Percentiles rank a stretch among this genome's conserved stretches.
These are phyloP conservation scores for Phalanger gymnotis DNA, from an alignment of 2,797 vertebrate species.

Conservation along the genomic window DNA sequence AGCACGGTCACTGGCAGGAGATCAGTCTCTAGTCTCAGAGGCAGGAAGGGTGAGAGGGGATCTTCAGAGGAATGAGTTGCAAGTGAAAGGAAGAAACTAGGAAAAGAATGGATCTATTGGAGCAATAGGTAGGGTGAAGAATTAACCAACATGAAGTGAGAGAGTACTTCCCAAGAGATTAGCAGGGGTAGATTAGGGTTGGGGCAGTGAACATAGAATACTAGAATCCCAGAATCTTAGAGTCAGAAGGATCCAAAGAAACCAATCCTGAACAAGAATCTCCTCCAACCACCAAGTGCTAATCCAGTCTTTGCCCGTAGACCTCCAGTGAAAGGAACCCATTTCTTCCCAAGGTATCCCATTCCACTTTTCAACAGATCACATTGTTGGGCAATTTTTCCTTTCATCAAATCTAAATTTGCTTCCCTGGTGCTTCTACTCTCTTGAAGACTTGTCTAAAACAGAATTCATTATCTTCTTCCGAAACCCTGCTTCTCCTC, in stretches of 20 bases:
- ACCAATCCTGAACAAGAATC: not conserved
- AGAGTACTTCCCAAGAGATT: not conserved
- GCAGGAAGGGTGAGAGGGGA: not conserved
- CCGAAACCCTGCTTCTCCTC: not conserved
- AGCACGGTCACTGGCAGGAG: not conserved
- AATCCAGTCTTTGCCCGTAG: not conserved
- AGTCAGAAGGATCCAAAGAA: not conserved
- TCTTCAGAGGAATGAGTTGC: not conserved
- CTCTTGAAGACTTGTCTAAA: not conserved
- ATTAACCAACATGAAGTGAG: not conserved
- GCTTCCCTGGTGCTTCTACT: not conserved
- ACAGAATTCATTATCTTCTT: not conserved
- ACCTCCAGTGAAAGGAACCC: not conserved
- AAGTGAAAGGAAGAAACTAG: slow-evolving; percentile 33
- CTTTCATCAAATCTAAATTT: not conserved
- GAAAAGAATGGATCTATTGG: not conserved
- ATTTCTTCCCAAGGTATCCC: not conserved
- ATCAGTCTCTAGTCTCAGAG: not conserved
- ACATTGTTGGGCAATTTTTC: not conserved
- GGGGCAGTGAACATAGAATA: not conserved
- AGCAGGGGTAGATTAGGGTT: not conserved
- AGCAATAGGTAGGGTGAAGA: not conserved
- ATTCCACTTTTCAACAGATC: not conserved
- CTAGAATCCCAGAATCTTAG: not conserved
- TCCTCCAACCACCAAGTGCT: not conserved